Conservation (phyloP, 1,140 invertebrate genomes). For the Ooceraea biroi region DNA sequence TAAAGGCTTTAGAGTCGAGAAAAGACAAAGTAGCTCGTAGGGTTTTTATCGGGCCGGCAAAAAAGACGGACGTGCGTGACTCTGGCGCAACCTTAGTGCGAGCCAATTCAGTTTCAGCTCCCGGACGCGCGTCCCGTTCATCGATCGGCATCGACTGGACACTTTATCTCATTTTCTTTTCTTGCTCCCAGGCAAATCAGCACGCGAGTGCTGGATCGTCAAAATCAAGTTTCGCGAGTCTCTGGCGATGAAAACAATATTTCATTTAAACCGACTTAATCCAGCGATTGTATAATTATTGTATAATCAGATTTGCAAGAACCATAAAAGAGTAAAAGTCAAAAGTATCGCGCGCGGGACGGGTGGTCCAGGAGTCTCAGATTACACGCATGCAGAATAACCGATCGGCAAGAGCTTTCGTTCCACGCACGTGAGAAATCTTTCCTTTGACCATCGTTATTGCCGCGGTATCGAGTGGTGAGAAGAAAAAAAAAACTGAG, state of each 20-base stretch:
- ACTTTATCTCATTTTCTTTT: background rate
- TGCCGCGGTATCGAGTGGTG: conserved; percentile 57
- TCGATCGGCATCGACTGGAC: conserved; percentile 7
- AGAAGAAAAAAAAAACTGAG: conserved; percentile 24
- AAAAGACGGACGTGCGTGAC: conserved; percentile 71
- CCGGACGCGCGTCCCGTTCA: conserved; percentile 29
- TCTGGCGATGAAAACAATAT: too few relatives aligned
- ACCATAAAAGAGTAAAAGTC: background rate
- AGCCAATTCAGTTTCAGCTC: conserved; percentile 42
- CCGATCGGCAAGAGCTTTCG: conserved; percentile 46
- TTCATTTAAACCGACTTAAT: background rate
- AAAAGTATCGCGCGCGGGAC: background rate
- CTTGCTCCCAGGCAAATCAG: background rate
- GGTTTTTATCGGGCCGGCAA: conserved; percentile 69
- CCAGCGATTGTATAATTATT: background rate
- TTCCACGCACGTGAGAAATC: conserved; percentile 45
- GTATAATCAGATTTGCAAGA: background rate
- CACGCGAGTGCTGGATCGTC: too few relatives aligned
- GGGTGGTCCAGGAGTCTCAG: conserved; percentile 16
- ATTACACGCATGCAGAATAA: conserved; percentile 21
- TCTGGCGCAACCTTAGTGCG: conserved; percentile 54
- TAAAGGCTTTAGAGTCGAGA: conserved; percentile 69
- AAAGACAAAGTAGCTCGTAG: conserved; percentile 71
- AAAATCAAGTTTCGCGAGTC: background rate
- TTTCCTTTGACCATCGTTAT: conserved; percentile 56